Conservation (phyloP, 2,113 vertebrate genomes). For the Balaeniceps rex region DNA sequence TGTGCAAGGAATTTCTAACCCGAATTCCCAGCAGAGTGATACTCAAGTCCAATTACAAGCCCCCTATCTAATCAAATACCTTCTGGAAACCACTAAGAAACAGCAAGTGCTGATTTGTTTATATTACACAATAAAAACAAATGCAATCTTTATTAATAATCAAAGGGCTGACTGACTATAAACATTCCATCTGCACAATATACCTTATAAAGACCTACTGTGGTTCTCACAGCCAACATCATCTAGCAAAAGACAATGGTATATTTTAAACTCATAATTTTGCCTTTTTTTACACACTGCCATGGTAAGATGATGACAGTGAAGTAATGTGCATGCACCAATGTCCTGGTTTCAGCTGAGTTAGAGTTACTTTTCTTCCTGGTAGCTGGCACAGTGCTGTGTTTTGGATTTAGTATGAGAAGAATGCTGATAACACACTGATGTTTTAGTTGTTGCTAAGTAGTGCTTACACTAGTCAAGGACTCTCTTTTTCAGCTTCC, state of each 20-base stretch:
- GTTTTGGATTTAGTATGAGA: too few species aligned
- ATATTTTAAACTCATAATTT: background rate
- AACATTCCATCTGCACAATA: background rate
- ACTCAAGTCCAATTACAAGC: background rate
- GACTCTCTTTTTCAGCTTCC: too few species aligned
- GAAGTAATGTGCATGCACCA: background rate
- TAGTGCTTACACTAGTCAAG: too few species aligned
- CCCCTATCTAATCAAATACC: background rate
- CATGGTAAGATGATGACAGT: background rate
- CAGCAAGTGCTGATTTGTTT: fast-evolving
- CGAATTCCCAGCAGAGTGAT: background rate
- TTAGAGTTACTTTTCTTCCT: too few species aligned
- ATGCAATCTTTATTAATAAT: background rate
- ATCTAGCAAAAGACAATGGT: background rate
- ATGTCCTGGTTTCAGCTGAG: too few species aligned
- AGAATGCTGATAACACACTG: too few species aligned
- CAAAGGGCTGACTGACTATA: background rate
- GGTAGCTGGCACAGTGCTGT: too few species aligned
- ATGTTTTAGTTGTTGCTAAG: too few species aligned
- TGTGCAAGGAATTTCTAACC: background rate
- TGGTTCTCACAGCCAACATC: background rate
- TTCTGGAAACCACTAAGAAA: background rate
- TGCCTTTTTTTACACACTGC: background rate
- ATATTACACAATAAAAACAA: background rate
- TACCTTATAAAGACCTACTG: background rate